Base-by-base conservation (phyloP, 2,113 vertebrate genomes). In the Passer montanus region DNA sequence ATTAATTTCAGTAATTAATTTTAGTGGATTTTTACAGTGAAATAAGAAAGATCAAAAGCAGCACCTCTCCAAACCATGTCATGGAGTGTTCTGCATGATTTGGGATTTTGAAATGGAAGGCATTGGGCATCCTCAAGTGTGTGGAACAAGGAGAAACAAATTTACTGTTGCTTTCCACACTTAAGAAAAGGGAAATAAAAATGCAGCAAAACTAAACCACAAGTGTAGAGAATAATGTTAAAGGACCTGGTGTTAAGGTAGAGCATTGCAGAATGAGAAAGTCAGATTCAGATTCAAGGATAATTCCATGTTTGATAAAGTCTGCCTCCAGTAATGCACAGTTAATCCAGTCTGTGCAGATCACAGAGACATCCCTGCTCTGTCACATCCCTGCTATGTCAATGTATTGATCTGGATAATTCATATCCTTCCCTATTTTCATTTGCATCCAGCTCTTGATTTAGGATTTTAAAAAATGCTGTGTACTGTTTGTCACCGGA, bases 81-180 rank as follows among this genome's bases (percentile, higher is more conserved):
- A 31, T 49, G 31, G 11, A 9, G 7, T 49, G 16, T 3, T 74
- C 50, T 81, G 12, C 12, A 4, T 70, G 56, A 39, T 35, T 28
- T 33, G 31, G 12, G 39, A 28, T 64, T 88, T 78, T 85, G 13
- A 30, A 22, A 0, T 76, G 30, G 31, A 41, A 68, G 27, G 35
- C 50, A 7, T 13, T 68, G 12, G 18, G 13, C 41, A 43, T 78
- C 49, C 49, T 76, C 0, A 0, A 72, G 35, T 8, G 4, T 3
- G 2, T 56, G 84, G 52, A 67, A 30, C 41, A 87, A 78, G 37
- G 31, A 44, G 30, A 39, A 68, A 39, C 16, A 44, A 35, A 13
- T 2, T 35, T 20, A 12, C 43, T 7, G 1, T 41, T 74, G 30
- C 47, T 91, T 74, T 70, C 66, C 1, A 46, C 13, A 5, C 9